Base-by-base conservation (phyloP, 1,140 invertebrate species). In the Plodia interpunctella region DNA sequence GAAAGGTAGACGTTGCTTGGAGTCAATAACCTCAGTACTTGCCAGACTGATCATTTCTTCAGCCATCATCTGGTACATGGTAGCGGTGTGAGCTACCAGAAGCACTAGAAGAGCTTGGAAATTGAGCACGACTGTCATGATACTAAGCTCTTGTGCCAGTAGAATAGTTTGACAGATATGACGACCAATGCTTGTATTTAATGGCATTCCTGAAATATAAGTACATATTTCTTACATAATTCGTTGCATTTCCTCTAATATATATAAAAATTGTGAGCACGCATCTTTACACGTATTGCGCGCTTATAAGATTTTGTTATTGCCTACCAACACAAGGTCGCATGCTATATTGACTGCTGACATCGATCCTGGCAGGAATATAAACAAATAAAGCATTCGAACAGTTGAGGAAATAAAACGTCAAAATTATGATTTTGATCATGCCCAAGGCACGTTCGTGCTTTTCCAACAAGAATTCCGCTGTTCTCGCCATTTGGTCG, bases 281-380 rank as follows among this genome's bases (percentile, higher is more conserved):
- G n/a, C n/a, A n/a, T n/a, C n/a, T n/a, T n/a, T n/a, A n/a, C n/a
- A n/a, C n/a, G n/a, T n/a, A n/a, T n/a, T n/a, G n/a, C n/a, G n/a
- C n/a, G n/a, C n/a, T n/a, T 28, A 28, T 28, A 65, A 55, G 35
- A 60, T 32, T 50, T 20, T 49, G 28, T 10, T 25, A 19, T 15
- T 49, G 57, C 76, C 78, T 76, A 86, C 80, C 80, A 50, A 80
- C 75, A 57, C 83, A 86, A 49, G 63, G 77, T 1, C 73, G 69
- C 76, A 83, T 80, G 4, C 70, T 70, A 61, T 71, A 85, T 55
- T 69, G 66, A 57, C 70, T 70, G 2, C 68, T 44, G 8, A 80
- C 51, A 52, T 84, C 66, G 21, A 63, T 44, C 0, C 79, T 70
- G 51, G 74, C 58, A 0, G 81, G 83, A 10, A 83, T 21, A 58